These are phyloP conservation scores for Metacarcinus magister DNA, from an alignment of 2,888 invertebrate species.

Conservation along the genomic window DNA sequence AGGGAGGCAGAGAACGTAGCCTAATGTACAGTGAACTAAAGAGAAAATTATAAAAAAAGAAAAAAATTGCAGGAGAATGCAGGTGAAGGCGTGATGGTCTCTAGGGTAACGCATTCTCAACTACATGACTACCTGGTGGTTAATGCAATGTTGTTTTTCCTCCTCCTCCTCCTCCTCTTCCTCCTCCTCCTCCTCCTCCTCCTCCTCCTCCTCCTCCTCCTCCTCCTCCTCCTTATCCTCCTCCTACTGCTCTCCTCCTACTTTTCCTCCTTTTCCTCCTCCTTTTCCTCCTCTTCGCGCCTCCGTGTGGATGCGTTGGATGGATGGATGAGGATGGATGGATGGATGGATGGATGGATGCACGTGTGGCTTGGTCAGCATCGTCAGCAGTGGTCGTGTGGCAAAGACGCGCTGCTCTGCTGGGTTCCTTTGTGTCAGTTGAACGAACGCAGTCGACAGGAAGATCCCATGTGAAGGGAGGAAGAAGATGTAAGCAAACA, in stretches of 20 bases:
- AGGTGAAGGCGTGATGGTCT: background rate
- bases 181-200: background rate
- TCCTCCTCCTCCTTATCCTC: background rate
- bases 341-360: background rate
- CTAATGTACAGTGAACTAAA: background rate
- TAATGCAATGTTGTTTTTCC: too few relatives aligned
- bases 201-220: too few relatives aligned
- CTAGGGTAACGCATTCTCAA: background rate
- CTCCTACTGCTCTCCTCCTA: background rate
- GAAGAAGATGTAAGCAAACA: background rate
- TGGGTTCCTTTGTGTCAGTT: background rate
- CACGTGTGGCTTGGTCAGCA: background rate
- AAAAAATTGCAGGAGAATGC: background rate
- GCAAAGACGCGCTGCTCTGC: background rate
- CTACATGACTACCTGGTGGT: background rate
- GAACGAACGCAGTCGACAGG: background rate
- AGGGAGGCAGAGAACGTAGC: background rate
- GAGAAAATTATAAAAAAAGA: background rate
- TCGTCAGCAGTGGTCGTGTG: background rate
- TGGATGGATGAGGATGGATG: background rate
- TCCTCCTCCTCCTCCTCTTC: background rate
- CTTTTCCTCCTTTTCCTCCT: background rate
- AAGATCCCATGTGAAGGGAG: background rate
- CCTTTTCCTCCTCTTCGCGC: constrained; percentile 9
- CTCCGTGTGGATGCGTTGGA: background rate